phyloP scores from a whole-genome alignment of 2,113 vertebrate species.

The Bucco capensis region DNA sequence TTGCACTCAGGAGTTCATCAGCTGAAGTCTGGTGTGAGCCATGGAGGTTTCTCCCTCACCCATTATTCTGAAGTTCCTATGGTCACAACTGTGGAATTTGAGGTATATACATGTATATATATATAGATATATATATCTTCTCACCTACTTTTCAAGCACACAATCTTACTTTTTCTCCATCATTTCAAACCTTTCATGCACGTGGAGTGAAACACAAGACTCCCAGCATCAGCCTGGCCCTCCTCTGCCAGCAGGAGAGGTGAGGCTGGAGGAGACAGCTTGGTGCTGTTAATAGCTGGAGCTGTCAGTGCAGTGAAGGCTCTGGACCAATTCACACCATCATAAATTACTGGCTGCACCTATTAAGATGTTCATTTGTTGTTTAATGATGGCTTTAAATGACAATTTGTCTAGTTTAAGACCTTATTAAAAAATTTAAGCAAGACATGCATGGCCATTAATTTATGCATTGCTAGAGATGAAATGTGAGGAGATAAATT shows the following conservation, averaged over 20 bases:
- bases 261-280: neutral
- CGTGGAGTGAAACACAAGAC: neutral
- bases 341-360: neutral
- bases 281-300: neutral
- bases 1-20: neutral
- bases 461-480: neutral
- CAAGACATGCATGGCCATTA: neutral
- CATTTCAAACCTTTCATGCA: neutral
- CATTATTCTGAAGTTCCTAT: neutral
- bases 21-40: neutral
- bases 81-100: too few species aligned
- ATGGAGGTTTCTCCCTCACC: neutral
- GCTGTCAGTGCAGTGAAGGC: accelerated
- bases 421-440: conserved; percentile 4
- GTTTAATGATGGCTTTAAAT: conserved; percentile 8
- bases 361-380: conserved; percentile 25
- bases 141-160: neutral
- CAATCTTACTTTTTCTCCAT: neutral
- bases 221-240: neutral
- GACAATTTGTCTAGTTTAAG: neutral
- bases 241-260: neutral
- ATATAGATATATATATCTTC: neutral
- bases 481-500: neutral
- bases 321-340: neutral
- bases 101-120: too few species aligned